Evolutionary conservation across 2,888 invertebrate genomes (phyloP).

Genomic region (Leptogaster cylindrica): DNA sequence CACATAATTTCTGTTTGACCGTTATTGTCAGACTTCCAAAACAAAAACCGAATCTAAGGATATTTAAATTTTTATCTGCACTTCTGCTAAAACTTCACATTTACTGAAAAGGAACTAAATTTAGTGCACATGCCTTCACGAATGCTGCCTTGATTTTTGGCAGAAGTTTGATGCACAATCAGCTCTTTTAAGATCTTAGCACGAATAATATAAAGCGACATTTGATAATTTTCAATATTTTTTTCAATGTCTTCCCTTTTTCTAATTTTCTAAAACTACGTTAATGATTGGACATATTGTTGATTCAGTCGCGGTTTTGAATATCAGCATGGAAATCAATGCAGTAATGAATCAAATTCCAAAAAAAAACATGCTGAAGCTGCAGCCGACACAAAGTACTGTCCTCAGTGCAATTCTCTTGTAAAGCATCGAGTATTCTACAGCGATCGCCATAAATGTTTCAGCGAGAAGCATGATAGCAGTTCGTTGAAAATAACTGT

Average conservation of each 20-base stretch:
- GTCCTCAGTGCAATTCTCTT: conserved; percentile 85
- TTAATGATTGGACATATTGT: conserved; percentile 9
- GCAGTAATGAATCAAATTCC: background rate
- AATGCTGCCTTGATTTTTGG: too few relatives aligned
- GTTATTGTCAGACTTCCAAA: too few relatives aligned
- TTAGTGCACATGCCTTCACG: too few relatives aligned
- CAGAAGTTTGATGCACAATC: too few relatives aligned
- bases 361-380: conserved; percentile 66
- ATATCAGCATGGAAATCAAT: conserved; percentile 7
- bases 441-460: conserved; percentile 86
- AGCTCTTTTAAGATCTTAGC: too few relatives aligned
- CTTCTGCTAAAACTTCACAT: too few relatives aligned
- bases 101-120: too few relatives aligned
- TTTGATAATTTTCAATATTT: too few relatives aligned
- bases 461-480: conserved; percentile 90
- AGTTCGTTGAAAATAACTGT: conserved; percentile 79
- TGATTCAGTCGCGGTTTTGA: conserved; percentile 11
- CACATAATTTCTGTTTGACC: too few relatives aligned
- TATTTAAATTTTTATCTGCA: too few relatives aligned
- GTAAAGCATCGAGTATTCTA: conserved; percentile 89
- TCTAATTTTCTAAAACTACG: conserved; percentile 6
- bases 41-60: too few relatives aligned
- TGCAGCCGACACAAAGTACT: conserved; percentile 77
- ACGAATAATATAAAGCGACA: too few relatives aligned
- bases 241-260: conserved; percentile 5